Evolutionary conservation across 2,888 invertebrate species (phyloP), one percentile per base, ranked within the genome.

Genomic region (Ramazzottius varieornatus): DNA sequence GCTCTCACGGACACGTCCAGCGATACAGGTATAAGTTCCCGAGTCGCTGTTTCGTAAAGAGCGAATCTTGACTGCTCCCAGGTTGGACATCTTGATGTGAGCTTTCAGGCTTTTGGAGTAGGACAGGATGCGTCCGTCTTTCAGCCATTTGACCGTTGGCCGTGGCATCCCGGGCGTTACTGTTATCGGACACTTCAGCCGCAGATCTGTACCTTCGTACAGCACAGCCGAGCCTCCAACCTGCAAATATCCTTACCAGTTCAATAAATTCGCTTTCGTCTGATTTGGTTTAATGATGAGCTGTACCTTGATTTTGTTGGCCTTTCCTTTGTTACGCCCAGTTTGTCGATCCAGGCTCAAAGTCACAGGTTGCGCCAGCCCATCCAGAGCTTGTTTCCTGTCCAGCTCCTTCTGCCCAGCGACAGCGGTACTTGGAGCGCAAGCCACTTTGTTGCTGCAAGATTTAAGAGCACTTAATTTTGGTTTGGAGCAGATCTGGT

Each of bases 161-260:
- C 88, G 79, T 40, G 40, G 54, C 13, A 16, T 8, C 4, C 29
- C 29, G 13, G 54, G 54, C 13, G 8, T 29, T 8, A 16, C 54
- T 8, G 29, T 16, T 32, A 89, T 88, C 0, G 92, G 92, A 73
- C 93, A 93, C 73, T 90, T 88, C 70, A 93, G 88, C 78, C 91
- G 91, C 67, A 93, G 83, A 72, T 86, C 86, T 0, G 90, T 88
- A 8, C 91, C 92, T 71, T 86, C 84, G 78, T 87, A 91, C 64
- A 93, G 84, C 1, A 86, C 86, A 0, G 91, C 93, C 1, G 84
- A 84, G 0, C 91, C 92, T 0, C 91, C 92, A 0, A 93, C 86
- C 76, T 87, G 88, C 0, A 92, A 80, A 4, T 54, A 24, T 8
- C 29, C 29, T 54, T 54, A 24, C n/a, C 20, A 4, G n/a, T 29